Evolutionary conservation across 2,888 invertebrate species (phyloP).

Genomic region (Melieria omissa): DNA sequence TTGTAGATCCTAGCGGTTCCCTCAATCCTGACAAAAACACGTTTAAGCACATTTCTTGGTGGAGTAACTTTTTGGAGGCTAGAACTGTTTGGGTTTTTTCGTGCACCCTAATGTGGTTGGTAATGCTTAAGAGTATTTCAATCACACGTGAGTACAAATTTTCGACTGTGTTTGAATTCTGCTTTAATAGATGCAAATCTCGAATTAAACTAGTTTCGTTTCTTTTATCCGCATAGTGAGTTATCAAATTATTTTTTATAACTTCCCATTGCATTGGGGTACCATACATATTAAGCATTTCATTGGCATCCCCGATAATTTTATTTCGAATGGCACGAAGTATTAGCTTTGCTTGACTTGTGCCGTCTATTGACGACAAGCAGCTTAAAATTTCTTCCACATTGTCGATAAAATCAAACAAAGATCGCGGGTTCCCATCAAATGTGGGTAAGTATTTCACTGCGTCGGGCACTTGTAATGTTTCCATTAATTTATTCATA

Average conservation of each 20-base stretch:
- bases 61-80: constrained; percentile 38
- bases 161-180: constrained; percentile 36
- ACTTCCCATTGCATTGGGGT: constrained; percentile 38
- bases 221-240: constrained; percentile 35
- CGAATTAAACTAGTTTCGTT: constrained; percentile 37
- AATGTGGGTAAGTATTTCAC: constrained; percentile 40
- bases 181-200: constrained; percentile 40
- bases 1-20: constrained; percentile 45
- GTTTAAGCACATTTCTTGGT: constrained; percentile 46
- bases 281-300: constrained; percentile 44
- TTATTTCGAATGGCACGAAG: constrained; percentile 45
- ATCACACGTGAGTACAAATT: constrained; percentile 37
- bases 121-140: constrained; percentile 40
- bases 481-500: too few species aligned
- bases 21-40: constrained; percentile 43
- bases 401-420: constrained; percentile 40
- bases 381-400: constrained; percentile 41
- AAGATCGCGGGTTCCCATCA: constrained; percentile 34
- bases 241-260: constrained; percentile 43
- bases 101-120: constrained; percentile 41
- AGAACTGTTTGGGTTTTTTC: constrained; percentile 39
- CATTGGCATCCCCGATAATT: constrained; percentile 44
- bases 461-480: constrained; percentile 41
- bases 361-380: constrained; percentile 27
- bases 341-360: constrained; percentile 36